Conservation (phyloP, 2,113 vertebrate genomes). For the Myrmecobius fasciatus region DNA sequence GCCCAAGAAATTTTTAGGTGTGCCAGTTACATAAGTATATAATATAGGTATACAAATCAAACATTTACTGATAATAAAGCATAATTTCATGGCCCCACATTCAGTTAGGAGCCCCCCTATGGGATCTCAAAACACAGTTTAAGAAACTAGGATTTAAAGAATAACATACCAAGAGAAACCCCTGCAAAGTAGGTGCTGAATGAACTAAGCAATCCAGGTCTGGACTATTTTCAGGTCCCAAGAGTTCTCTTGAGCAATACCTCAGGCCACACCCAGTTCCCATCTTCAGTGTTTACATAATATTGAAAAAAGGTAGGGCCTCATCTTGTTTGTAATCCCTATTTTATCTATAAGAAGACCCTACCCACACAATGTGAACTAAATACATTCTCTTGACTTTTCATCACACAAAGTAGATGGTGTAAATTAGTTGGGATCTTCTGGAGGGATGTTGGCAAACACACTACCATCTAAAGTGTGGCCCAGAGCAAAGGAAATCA, state of each 20-base stretch:
- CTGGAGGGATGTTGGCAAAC: neutral
- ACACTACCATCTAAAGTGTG: neutral
- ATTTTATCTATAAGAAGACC: neutral
- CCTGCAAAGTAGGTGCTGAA: neutral
- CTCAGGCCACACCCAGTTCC: neutral
- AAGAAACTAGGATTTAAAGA: neutral
- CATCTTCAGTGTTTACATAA: neutral
- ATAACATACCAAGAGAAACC: neutral
- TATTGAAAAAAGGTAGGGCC: neutral
- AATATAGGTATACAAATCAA: no score
- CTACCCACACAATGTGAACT: neutral
- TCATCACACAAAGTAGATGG: neutral
- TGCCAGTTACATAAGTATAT: no score
- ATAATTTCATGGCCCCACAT: no score
- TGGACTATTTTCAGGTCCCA: neutral
- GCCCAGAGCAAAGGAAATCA: neutral
- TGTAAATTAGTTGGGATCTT: neutral
- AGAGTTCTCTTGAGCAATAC: neutral
- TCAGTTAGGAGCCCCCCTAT: no score
- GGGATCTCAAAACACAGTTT: no score
- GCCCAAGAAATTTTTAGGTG: no score
- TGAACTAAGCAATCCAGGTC: neutral
- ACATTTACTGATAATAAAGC: no score
- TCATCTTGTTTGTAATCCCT: neutral
- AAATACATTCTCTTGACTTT: neutral